These are phyloP conservation scores for Thripadectes ignobilis DNA, from an alignment of 2,797 vertebrate genomes.

Conservation along the genomic window DNA sequence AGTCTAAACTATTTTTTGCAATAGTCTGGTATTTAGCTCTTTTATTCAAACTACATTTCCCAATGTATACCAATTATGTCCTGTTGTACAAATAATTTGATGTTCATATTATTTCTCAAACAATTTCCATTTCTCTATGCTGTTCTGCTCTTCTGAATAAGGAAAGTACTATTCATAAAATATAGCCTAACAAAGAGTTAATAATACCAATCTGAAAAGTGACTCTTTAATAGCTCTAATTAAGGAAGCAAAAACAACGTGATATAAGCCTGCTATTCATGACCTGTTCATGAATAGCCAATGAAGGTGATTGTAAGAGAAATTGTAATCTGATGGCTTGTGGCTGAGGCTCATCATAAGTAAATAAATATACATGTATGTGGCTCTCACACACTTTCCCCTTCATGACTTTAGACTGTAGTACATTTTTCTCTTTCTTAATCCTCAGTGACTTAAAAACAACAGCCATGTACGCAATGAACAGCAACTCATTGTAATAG, in stretches of 20 bases:
- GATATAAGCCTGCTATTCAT: constrained; percentile 45
- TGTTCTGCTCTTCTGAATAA: constrained; percentile 26
- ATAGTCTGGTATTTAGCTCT: not conserved
- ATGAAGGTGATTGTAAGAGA: constrained; percentile 39
- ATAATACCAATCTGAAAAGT: constrained; percentile 55
- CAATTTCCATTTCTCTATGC: not conserved
- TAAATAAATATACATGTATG: constrained; percentile 61
- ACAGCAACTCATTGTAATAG: constrained; percentile 58
- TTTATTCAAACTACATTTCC: constrained; percentile 7
- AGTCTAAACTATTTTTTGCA: not conserved
- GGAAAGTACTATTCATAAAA: constrained; percentile 51
- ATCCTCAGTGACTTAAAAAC: constrained; percentile 63
- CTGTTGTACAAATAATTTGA: constrained; percentile 43
- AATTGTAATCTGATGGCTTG: constrained; percentile 51
- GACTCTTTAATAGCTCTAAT: constrained; percentile 58
- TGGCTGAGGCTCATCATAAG: constrained; percentile 44
- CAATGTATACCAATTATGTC: constrained; percentile 44
- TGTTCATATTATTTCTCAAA: constrained; percentile 31
- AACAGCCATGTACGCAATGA: constrained; percentile 40
- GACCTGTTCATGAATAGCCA: constrained; percentile 50
- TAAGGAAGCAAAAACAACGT: constrained; percentile 64
- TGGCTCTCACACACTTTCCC: constrained; percentile 47
- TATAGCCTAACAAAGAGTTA: constrained; percentile 48
- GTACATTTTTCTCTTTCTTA: constrained; percentile 65
- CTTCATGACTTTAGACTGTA: constrained; percentile 55